These are phyloP conservation scores for Addax nasomaculatus DNA, from an alignment of 2,113 vertebrate genomes.

Conservation along the genomic window DNA sequence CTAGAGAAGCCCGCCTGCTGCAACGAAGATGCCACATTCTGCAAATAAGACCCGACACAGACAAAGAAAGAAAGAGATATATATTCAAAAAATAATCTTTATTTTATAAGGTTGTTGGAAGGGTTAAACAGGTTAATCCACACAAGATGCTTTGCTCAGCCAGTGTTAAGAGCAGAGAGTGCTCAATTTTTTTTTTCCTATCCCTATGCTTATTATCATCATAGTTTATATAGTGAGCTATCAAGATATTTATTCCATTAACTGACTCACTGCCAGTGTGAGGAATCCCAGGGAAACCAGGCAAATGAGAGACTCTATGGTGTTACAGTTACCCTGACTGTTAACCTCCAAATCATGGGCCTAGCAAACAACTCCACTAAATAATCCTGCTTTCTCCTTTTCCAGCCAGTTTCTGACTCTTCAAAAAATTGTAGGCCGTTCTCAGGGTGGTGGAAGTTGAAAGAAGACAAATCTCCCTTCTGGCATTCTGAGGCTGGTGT, in stretches of 20 bases:
- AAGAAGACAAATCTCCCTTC: conserved; percentile 14
- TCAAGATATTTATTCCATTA: background rate
- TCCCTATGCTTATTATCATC: background rate
- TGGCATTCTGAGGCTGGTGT: background rate
- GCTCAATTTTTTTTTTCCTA: background rate
- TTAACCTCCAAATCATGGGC: background rate
- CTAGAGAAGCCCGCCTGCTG: background rate
- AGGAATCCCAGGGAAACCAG: background rate
- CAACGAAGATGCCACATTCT: background rate
- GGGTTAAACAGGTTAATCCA: background rate
- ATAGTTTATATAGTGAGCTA: background rate
- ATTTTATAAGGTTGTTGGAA: background rate
- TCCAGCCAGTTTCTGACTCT: background rate
- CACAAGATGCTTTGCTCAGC: background rate
- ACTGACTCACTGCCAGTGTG: background rate
- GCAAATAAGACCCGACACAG: background rate
- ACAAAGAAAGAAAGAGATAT: background rate
- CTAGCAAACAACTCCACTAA: background rate
- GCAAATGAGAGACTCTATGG: background rate
- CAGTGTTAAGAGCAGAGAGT: background rate
- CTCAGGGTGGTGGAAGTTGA: background rate
- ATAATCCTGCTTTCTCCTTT: background rate
- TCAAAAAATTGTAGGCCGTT: background rate
- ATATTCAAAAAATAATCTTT: background rate
- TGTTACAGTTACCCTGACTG: background rate